These are phyloP conservation scores for Gambusia affinis DNA, from an alignment of 2,113 vertebrate genomes.

Conservation along the genomic window DNA sequence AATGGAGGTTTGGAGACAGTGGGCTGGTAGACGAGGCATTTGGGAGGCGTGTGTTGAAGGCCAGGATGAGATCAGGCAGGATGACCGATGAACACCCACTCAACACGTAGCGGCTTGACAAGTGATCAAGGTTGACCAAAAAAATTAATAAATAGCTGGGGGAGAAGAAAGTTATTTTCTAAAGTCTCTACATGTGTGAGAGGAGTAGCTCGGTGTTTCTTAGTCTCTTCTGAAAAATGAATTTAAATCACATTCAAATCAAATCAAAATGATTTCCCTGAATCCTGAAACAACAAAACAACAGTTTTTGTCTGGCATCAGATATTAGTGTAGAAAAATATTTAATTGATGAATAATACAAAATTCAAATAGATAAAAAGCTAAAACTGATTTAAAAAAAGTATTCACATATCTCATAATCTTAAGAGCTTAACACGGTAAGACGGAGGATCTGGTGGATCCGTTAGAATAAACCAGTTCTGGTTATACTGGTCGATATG, in stretches of 20 bases:
- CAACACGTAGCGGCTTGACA: slow-evolving; percentile 65
- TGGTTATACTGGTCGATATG: background rate
- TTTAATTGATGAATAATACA: background rate
- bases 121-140: slow-evolving; percentile 66
- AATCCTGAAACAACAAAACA: background rate
- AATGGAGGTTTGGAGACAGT: slow-evolving; percentile 77
- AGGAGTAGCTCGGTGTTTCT: slow-evolving; percentile 1
- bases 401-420: no score
- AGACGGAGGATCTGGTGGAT: no score
- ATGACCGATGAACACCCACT: slow-evolving; percentile 74
- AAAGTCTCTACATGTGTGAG: slow-evolving; percentile 41
- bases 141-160: no score
- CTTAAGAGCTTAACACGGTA: no score
- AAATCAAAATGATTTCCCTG: background rate
- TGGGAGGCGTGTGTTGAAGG: slow-evolving; percentile 74
- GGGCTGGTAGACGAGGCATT: slow-evolving; percentile 76
- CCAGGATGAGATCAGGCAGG: slow-evolving; percentile 66
- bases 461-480: background rate
- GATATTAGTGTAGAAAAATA: background rate
- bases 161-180: slow-evolving; percentile 25
- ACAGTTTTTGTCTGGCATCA: background rate
- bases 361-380: background rate
- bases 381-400: background rate
- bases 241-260: background rate
- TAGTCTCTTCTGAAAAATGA: no score